These are phyloP conservation scores for Pipistrellus pipistrellus DNA, from an alignment of 2,797 vertebrate species.

Conservation along the genomic window DNA sequence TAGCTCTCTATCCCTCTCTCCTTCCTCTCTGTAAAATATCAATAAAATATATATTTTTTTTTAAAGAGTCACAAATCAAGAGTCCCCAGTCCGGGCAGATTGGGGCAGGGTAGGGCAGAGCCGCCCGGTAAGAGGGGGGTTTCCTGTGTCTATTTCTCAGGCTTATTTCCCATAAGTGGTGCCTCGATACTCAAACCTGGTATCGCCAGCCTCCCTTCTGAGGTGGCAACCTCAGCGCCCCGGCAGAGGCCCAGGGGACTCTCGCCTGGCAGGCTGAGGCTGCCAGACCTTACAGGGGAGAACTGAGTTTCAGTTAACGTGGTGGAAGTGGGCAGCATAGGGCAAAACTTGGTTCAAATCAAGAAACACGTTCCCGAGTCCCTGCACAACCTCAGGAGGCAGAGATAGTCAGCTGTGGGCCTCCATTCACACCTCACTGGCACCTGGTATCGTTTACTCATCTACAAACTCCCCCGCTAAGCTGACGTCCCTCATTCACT, in stretches of 20 bases:
- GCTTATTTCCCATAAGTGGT: slow-evolving; percentile 66
- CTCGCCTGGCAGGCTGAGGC: neutral
- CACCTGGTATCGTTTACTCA: slow-evolving; percentile 57
- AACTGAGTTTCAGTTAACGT: slow-evolving; percentile 9
- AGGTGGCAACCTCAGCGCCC: slow-evolving; percentile 69
- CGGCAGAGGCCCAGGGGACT: slow-evolving; percentile 43
- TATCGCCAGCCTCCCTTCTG: slow-evolving; percentile 48
- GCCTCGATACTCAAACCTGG: slow-evolving; percentile 51
- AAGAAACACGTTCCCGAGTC: slow-evolving; percentile 56
- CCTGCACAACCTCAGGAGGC: slow-evolving; percentile 50
- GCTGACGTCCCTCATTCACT: neutral
- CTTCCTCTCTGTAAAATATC: too few species aligned
- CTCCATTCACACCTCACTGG: slow-evolving; percentile 58
- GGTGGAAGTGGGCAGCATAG: neutral
- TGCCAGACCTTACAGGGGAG: slow-evolving; percentile 34
- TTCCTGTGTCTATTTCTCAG: slow-evolving; percentile 57
- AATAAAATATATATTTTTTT: too few species aligned
- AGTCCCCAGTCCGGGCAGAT: neutral
- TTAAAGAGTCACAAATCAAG: neutral
- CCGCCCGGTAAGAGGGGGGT: slow-evolving; percentile 51
- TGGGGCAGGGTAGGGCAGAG: neutral
- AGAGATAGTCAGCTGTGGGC: slow-evolving; percentile 69
- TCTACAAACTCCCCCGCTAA: neutral
- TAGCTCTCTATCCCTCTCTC: too few species aligned
- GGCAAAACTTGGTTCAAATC: neutral